phyloP scores from a whole-genome alignment of 2,888 invertebrate genomes.

The Eilema depressum region DNA sequence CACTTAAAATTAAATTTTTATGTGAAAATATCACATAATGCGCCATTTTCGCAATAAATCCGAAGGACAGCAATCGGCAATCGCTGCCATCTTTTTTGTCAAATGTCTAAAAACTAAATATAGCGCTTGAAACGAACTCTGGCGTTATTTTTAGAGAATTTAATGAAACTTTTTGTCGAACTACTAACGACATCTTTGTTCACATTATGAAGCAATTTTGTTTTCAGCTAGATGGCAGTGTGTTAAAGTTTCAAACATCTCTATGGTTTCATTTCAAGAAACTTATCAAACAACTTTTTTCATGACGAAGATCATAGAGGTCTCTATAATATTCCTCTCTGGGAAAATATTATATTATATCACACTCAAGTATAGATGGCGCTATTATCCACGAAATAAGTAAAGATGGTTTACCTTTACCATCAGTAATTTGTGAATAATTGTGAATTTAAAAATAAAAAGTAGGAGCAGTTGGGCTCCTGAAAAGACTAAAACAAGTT shows the following conservation, averaged over 20 bases:
- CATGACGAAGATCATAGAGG: not conserved
- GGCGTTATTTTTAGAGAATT: slow-evolving; percentile 86
- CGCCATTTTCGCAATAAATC: slow-evolving; percentile 85
- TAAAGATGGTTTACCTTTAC: not conserved
- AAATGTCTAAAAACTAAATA: slow-evolving; percentile 87
- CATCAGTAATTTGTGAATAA: too few relatives aligned
- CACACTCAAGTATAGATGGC: slow-evolving; percentile 28
- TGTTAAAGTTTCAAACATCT: not conserved
- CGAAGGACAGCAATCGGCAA: slow-evolving; percentile 84
- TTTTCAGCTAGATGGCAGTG: slow-evolving; percentile 58
- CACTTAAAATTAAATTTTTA: slow-evolving; percentile 81
- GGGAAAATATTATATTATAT: not conserved
- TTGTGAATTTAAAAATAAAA: too few relatives aligned
- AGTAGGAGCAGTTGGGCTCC: too few relatives aligned
- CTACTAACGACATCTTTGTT: slow-evolving; percentile 68
- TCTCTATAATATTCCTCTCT: not conserved
- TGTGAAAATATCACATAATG: slow-evolving; percentile 85
- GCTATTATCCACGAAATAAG: not conserved
- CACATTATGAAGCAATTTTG: not conserved
- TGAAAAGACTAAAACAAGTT: too few relatives aligned
- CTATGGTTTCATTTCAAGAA: not conserved
- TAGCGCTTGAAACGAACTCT: slow-evolving; percentile 86
- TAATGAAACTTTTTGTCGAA: slow-evolving; percentile 57
- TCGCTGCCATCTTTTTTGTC: slow-evolving; percentile 87
- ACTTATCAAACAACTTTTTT: not conserved